phyloP scores from a whole-genome alignment of 2,888 invertebrate species.

The Lasioglossum figueresi region DNA sequence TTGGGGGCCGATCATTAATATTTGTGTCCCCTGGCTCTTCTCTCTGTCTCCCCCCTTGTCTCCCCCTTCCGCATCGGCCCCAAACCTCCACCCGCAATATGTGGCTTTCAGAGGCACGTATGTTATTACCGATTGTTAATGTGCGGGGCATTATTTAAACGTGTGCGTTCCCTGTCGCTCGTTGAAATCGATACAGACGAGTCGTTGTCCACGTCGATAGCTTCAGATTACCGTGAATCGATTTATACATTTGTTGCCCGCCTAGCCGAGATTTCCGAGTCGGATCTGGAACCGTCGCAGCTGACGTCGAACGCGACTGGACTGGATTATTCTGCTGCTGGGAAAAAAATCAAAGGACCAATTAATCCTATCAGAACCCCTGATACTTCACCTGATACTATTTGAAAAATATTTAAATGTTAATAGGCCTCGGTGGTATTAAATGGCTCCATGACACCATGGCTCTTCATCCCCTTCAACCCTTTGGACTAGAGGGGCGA shows the following conservation, averaged over 20 bases:
- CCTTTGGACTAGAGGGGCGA: neutral
- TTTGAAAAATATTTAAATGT: conserved; percentile 1
- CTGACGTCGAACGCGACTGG: neutral
- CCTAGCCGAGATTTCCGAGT: conserved; percentile 28
- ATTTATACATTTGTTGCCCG: conserved; percentile 40
- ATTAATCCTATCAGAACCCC: neutral
- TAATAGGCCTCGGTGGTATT: neutral
- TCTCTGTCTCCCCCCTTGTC: neutral
- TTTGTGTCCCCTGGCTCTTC: conserved; percentile 59
- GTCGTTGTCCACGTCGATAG: conserved; percentile 36
- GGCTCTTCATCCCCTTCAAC: neutral
- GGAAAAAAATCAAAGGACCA: neutral
- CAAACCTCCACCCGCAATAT: conserved; percentile 32
- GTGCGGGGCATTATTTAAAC: conserved; percentile 42
- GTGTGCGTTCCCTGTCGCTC: neutral
- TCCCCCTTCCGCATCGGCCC: neutral
- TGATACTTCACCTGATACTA: too few species aligned
- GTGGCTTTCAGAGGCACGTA: conserved; percentile 57
- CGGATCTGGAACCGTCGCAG: neutral
- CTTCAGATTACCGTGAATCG: conserved; percentile 51
- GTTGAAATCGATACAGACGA: conserved; percentile 50
- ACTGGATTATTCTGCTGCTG: neutral
- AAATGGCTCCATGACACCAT: neutral
- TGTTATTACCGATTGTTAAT: conserved; percentile 60
- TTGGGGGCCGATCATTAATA: conserved; percentile 74